These are phyloP conservation scores for Ornithorhynchus anatinus DNA, from an alignment of 2,113 vertebrate genomes.

Conservation along the genomic window DNA sequence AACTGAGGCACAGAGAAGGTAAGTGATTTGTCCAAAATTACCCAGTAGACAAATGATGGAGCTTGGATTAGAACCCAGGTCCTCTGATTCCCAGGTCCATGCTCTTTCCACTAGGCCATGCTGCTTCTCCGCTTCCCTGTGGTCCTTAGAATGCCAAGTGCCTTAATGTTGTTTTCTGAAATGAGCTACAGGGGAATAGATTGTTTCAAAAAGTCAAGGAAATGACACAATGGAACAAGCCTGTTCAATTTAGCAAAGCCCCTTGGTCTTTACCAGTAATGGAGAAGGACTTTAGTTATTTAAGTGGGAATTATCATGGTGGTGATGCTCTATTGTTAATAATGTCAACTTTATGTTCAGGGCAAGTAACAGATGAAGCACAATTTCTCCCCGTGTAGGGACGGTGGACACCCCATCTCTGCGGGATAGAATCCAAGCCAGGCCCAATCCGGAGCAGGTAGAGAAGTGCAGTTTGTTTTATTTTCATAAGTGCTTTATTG, in stretches of 20 bases:
- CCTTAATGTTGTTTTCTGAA: neutral
- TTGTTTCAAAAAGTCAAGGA: neutral
- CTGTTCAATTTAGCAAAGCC: neutral
- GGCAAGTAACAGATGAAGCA: conserved; percentile 11
- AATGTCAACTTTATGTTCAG: neutral
- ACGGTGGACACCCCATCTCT: conserved; percentile 93
- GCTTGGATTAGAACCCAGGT: too few relatives aligned
- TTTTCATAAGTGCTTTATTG: neutral
- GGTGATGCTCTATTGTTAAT: too few relatives aligned
- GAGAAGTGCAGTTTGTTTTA: neutral
- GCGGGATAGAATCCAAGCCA: conserved; percentile 85
- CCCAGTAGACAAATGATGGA: too few relatives aligned
- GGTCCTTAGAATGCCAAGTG: too few relatives aligned
- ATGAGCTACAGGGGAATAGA: neutral
- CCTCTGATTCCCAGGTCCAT: too few relatives aligned
- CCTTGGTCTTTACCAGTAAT: neutral
- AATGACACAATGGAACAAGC: neutral
- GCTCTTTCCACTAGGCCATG: too few relatives aligned
- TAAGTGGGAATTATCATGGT: neutral
- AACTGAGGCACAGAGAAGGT: too few relatives aligned
- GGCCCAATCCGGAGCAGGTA: conserved; percentile 87
- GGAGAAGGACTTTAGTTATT: neutral
- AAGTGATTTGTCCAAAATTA: too few relatives aligned
- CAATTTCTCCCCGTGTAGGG: conserved; percentile 67
- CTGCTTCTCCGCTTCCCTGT: too few relatives aligned